Evolutionary conservation across 2,797 vertebrate genomes (phyloP), one percentile per base, ranked within the genome.

Genomic region (Bovichtus diacanthus): DNA sequence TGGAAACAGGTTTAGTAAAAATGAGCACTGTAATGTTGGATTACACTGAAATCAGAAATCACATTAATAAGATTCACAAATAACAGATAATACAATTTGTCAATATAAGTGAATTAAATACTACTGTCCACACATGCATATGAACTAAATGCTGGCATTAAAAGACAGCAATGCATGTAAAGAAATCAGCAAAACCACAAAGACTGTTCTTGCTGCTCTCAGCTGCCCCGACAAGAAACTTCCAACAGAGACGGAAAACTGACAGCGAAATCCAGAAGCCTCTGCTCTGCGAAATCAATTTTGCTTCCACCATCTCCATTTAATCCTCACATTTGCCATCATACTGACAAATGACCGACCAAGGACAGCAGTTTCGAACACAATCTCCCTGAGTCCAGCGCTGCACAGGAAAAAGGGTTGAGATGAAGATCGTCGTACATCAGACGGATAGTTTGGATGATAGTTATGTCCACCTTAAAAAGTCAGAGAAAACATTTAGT

Each of bases 401-500:
- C 49, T 5, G 43, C 39, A 8, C 41, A 16, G 23, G n/a, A 10
- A 27, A 41, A 46, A 38, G 19, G 21, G 27, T 36, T 10, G 29
- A 55, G n/a, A 11, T 4, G 12, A 43, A 18, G 31, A 39, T 21
- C 39, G 0, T 25, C 55, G 27, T 18, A 55, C 1, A 16, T 70
- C 44, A 70, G 25, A 43, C 7, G 15, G 3, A 39, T 9, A 39
- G 53, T 46, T 27, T 4, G 31, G 19, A 25, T 43, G 5, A 18
- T 21, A n/a, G 55, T 36, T n/a, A 12, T 44, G 38, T 51, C 8
- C 0, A n/a, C 12, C 1, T 21, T 47, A 47, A 65, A 56, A 71
- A 71, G 56, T 56, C 73, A 49, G 38, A 69, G 53, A 9, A 43
- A 58, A 21, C 56, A 44, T 7, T 21, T 10, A 56, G 9, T 16